A percentile compares a stretch with the other conserved stretches of the same genome.
Conservation (phyloP, 2,113 vertebrate genomes). For the Dipodomys spectabilis region DNA sequence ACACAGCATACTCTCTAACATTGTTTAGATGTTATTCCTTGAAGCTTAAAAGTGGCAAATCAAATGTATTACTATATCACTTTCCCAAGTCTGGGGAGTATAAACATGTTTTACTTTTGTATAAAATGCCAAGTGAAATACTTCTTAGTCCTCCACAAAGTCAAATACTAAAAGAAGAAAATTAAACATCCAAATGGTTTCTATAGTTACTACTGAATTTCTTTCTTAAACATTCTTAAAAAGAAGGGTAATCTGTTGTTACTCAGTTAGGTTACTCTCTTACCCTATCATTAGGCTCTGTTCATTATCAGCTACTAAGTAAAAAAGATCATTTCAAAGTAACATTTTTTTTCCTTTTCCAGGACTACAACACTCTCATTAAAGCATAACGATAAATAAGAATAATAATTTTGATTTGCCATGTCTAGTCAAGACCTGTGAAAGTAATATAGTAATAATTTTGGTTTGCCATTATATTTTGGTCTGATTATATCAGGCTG, state of each 20-base stretch:
- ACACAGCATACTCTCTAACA: neutral
- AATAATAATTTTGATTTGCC: neutral
- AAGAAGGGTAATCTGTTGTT: neutral
- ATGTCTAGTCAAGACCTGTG: neutral
- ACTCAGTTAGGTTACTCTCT: neutral
- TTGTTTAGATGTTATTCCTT: neutral
- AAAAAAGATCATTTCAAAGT: neutral
- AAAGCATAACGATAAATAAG: neutral
- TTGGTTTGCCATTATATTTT: neutral
- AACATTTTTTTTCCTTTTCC: neutral
- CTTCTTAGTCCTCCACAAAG: neutral
- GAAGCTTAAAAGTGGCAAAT: neutral
- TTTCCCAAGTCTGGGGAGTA: neutral
- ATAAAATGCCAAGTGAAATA: neutral
- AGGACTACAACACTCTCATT: neutral
- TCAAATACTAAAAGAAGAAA: neutral
- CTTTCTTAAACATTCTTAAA: neutral
- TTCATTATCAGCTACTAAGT: neutral
- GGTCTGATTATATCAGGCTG: neutral
- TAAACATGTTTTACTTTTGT: neutral
- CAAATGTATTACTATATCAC: neutral
- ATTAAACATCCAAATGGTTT: conserved; percentile 32
- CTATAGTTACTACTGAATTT: neutral
- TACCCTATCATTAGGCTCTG: neutral
- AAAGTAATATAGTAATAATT: neutral